These are phyloP conservation scores for Sebastes hubbsi DNA, from an alignment of 2,797 vertebrate species.

Conservation along the genomic window DNA sequence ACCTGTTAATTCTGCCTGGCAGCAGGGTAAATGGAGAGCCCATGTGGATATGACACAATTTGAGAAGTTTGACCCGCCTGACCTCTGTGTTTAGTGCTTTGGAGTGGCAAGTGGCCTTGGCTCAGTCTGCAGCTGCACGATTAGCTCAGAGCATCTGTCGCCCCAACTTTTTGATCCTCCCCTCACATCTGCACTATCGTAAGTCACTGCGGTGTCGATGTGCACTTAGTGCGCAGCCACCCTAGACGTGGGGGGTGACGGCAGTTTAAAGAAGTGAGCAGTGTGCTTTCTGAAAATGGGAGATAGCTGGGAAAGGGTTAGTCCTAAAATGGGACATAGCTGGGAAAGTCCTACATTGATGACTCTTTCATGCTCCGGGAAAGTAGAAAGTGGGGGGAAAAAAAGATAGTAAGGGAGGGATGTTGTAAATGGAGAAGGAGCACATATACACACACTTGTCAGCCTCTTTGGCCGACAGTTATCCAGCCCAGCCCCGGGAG, in stretches of 20 bases:
- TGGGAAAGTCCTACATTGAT: constrained; percentile 6
- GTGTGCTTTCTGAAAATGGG: background rate
- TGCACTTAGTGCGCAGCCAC: constrained; percentile 45
- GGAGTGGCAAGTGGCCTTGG: constrained; percentile 37
- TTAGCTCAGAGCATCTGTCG: constrained; percentile 72
- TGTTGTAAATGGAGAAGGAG: constrained; percentile 51
- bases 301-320: too few species aligned
- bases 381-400: background rate
- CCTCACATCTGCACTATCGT: constrained; percentile 62
- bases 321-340: constrained; percentile 31
- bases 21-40: constrained; percentile 38
- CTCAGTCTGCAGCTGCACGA: constrained; percentile 63
- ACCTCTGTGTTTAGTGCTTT: constrained; percentile 55
- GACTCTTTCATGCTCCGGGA: constrained; percentile 4
- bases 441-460: constrained; percentile 30
- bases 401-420: constrained; percentile 10
- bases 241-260: constrained; percentile 5
- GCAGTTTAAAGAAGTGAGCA: constrained; percentile 1
- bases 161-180: constrained; percentile 57
- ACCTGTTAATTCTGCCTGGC: constrained; percentile 41
- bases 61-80: constrained; percentile 73
- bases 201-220: constrained; percentile 57
- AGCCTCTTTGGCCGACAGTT: constrained; percentile 54
- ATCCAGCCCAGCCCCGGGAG: constrained; percentile 68
- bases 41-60: constrained; percentile 55